Conservation (phyloP, 2,888 invertebrate genomes). For the Acronicta leporina region DNA sequence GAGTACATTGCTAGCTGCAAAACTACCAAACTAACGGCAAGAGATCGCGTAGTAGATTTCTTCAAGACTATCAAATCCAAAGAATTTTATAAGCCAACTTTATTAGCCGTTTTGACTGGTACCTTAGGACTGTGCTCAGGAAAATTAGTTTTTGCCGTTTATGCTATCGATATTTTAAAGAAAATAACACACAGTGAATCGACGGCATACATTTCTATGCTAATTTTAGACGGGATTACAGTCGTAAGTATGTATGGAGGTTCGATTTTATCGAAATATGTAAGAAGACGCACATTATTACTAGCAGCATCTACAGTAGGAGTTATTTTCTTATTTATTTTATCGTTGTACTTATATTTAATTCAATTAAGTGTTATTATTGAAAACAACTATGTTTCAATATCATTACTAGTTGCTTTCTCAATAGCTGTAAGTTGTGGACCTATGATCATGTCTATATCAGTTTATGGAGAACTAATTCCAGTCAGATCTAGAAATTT, state of each 20-base stretch:
- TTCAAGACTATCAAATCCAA: conserved; percentile 34
- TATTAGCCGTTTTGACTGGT: conserved; percentile 48
- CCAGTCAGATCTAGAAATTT: conserved; percentile 59
- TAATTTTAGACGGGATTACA: conserved; percentile 69
- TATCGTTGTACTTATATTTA: conserved; percentile 61
- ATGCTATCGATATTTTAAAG: conserved; percentile 68
- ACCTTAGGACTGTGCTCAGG: conserved; percentile 56
- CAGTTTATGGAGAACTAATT: conserved; percentile 60
- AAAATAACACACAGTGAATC: conserved; percentile 62
- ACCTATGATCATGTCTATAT: conserved; percentile 55
- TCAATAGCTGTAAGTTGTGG: conserved; percentile 64
- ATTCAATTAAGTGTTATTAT: conserved; percentile 44
- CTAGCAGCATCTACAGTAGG: conserved; percentile 50
- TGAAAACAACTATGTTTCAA: conserved; percentile 56
- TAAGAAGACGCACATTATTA: conserved; percentile 60
- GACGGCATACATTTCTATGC: conserved; percentile 66
- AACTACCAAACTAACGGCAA: conserved; percentile 4
- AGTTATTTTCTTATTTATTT: conserved; percentile 50
- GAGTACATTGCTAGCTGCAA: conserved; percentile 40
- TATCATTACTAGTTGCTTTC: conserved; percentile 54
- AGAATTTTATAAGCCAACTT: conserved; percentile 64
- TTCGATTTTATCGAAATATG: conserved; percentile 48
- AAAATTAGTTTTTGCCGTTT: conserved; percentile 64
- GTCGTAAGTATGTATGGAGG: conserved; percentile 64
- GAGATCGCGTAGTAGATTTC: conserved; percentile 17